Conservation (phyloP, 2,113 vertebrate genomes). For the Eretmochelys imbricata region DNA sequence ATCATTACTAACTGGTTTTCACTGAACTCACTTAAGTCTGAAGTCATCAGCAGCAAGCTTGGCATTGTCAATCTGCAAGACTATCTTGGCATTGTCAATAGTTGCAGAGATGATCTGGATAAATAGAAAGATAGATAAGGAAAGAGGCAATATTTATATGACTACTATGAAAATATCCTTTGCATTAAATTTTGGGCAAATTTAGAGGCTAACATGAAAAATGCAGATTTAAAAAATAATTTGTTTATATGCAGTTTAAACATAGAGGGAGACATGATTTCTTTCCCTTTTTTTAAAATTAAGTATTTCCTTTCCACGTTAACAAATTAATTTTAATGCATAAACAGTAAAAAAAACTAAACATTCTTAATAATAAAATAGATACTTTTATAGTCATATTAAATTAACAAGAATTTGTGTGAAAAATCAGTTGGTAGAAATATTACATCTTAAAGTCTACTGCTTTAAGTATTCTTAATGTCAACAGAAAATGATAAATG, state of each 20-base stretch:
- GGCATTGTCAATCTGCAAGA: slow-evolving; percentile 88
- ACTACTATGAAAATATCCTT: not conserved
- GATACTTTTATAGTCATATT: not conserved
- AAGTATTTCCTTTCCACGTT: not conserved
- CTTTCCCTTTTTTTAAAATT: not conserved
- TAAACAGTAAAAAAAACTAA: not conserved
- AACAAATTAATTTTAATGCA: not conserved
- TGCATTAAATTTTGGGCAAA: not conserved
- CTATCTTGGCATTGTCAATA: slow-evolving; percentile 78
- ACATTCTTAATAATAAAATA: not conserved
- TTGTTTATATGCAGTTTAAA: not conserved
- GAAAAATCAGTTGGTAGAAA: not conserved
- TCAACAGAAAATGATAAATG: not conserved
- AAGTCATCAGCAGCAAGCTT: slow-evolving; percentile 89
- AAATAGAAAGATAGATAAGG: not conserved
- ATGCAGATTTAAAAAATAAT: not conserved
- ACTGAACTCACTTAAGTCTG: slow-evolving; percentile 84
- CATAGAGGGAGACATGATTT: not conserved
- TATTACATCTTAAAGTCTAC: not conserved
- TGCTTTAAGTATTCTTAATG: not conserved
- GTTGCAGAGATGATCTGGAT: slow-evolving; percentile 78
- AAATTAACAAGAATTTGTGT: not conserved
- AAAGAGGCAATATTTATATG: not conserved
- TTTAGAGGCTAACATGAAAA: not conserved
- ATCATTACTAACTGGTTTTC: not conserved